Evolutionary conservation across 1,140 invertebrate genomes (phyloP), one percentile per base, ranked within the genome.

Genomic region (Bombus pyrosoma): DNA sequence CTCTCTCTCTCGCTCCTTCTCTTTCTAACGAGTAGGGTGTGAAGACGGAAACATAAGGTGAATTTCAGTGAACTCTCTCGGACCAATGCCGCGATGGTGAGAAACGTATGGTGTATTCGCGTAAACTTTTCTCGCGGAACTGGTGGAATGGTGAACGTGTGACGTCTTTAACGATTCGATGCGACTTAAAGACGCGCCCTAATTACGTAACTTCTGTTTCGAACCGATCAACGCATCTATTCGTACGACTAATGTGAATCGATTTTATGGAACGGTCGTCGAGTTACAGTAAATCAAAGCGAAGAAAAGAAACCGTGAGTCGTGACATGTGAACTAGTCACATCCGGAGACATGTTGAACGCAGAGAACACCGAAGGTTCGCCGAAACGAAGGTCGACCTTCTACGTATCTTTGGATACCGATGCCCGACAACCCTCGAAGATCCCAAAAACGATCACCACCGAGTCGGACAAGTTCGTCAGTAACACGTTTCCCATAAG

Each of bases 301-400:
- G 57, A 15, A 25, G 18, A 3, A 9, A 25, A 22, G 25, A 28
- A 71, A 74, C n/a, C 3, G 66, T 53, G 25, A 74, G 43, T 57
- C 37, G 79, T 72, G 81, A 83, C 68, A 91, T 89, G 90, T 78
- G 57, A 89, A 15, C 47, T 28, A 25, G 34, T 47, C 8, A 22
- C 13, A 34, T 53, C 18, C 68, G 68, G 8, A 81, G 85, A 82
- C 43, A 93, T 93, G 92, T 87, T 92, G 72, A 91, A 81, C 57
- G 71, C 77, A 47, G 91, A 92, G 78, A 91, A 89, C 47, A 77
- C 59, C 28, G 93, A 93, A 47, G 94, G 93, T 34, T 94, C 94
- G 62, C 95, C 95, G 32, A 95, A 95, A 82, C 91, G 95, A 76
- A 89, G 95, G 64, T 96, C 95, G 41, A 96, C 95, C 80, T 96